These are phyloP conservation scores for Eudemis profundana DNA, from an alignment of 2,888 invertebrate species.

Conservation along the genomic window DNA sequence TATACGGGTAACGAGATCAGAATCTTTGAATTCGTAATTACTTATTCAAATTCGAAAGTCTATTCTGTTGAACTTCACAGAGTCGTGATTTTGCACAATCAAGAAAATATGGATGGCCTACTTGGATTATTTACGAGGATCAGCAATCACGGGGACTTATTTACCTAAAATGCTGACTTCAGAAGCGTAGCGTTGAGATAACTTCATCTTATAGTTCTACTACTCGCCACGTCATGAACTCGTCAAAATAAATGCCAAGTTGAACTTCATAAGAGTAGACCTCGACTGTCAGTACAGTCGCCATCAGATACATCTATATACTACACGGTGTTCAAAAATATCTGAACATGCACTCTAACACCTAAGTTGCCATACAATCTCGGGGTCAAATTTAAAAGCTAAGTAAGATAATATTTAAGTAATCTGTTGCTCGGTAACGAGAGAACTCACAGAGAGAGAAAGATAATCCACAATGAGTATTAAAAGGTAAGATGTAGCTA, in stretches of 20 bases:
- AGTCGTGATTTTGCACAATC: slow-evolving; percentile 10
- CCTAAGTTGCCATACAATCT: too few relatives aligned
- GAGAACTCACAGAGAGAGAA: too few relatives aligned
- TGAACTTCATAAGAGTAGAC: neutral
- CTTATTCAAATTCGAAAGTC: neutral
- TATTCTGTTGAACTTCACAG: slow-evolving; percentile 4
- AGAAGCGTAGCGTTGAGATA: neutral
- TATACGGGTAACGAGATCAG: slow-evolving; percentile 9
- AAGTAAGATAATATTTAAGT: too few relatives aligned
- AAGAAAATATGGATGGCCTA: slow-evolving; percentile 2
- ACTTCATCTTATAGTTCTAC: neutral
- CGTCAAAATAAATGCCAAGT: neutral
- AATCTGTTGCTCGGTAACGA: too few relatives aligned
- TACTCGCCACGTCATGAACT: neutral
- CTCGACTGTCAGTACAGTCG: too few relatives aligned
- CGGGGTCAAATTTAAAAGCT: too few relatives aligned
- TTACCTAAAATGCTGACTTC: neutral
- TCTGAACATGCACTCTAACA: too few relatives aligned
- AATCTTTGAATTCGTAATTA: slow-evolving; percentile 22
- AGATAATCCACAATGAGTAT: too few relatives aligned
- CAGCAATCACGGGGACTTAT: slow-evolving; percentile 7
- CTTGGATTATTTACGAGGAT: slow-evolving; percentile 13
- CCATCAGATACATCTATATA: too few relatives aligned
- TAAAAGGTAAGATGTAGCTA: too few relatives aligned
- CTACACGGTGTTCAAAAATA: too few relatives aligned